Base-by-base conservation (phyloP, 2,113 vertebrate genomes). In the Psilopogon haemacephalus region DNA sequence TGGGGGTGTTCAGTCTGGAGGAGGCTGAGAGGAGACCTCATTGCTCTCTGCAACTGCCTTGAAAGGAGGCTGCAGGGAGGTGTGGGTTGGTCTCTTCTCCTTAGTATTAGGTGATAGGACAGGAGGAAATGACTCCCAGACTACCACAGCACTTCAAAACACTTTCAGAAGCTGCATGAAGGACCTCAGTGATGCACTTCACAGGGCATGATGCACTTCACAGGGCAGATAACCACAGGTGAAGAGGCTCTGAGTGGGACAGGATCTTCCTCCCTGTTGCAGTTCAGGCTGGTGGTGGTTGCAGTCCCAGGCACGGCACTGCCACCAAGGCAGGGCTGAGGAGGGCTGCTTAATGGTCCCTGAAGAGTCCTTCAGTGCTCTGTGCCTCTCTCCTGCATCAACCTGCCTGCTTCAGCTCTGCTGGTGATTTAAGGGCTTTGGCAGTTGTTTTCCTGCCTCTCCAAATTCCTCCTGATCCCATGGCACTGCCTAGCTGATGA, bases 401-500 rank as follows among this genome's bases (percentile, higher is more conserved):
- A 8, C 56, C 58, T 56, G 42, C 24, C 75, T 72, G 69, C 80
- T 89, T 48, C 8, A 4, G 46, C 70, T 37, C 24, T 20, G 37
- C 33, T 40, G 54, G 4, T 85, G 38, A 15, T 67, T 81, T 35
- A 6, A 79, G 58, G 48, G 58, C 58, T 76, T 30, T 37, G 55
- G 32, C 37, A 12, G 35, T 23, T 33, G 30, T 46, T 9, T 30
- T n/a, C 60, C 42, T 77, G 30, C 84, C 33, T 72, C 37, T 37
- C 63, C 74, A 44, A 60, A 42, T 6, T 35, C 60, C 52, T 42
- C 6, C 3, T 8, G 56, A 12, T 42, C 37, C 46, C 52, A 1
- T 1, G 0, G n/a, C 0, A 14, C 33, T 20, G 15, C 35, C n/a
- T 12, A 65, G 38, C 2, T 37, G 74, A 8, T 5, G 1, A n/a